These are phyloP conservation scores for Xenentodon cancila DNA, from an alignment of 2,797 vertebrate genomes.

Conservation along the genomic window DNA sequence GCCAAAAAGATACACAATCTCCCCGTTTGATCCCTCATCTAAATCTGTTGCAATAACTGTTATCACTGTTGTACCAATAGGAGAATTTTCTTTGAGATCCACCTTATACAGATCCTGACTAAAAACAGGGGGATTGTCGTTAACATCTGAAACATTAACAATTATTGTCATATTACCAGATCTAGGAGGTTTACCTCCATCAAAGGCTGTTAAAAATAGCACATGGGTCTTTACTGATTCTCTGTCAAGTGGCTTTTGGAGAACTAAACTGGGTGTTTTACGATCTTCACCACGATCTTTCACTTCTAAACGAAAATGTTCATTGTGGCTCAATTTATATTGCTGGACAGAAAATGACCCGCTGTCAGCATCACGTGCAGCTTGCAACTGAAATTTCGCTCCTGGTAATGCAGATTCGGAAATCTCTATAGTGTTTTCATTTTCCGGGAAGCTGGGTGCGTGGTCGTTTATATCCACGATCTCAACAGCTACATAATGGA, in stretches of 20 bases:
- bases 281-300: constrained; percentile 69
- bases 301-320: constrained; percentile 67
- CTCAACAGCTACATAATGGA: constrained; percentile 80
- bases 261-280: constrained; percentile 71
- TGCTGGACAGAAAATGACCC: constrained; percentile 74
- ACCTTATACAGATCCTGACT: constrained; percentile 71
- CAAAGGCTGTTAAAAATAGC: constrained; percentile 78
- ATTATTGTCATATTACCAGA: constrained; percentile 77
- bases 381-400: constrained; percentile 74
- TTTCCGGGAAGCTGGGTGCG: constrained; percentile 58
- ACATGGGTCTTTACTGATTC: constrained; percentile 64
- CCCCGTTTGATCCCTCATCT: constrained; percentile 81
- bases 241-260: constrained; percentile 79
- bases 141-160: constrained; percentile 78
- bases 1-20: constrained; percentile 79
- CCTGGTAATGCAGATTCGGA: constrained; percentile 63
- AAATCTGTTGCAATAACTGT: constrained; percentile 81
- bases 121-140: constrained; percentile 84
- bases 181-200: constrained; percentile 81
- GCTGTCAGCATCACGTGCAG: constrained; percentile 79
- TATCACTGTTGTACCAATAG: constrained; percentile 71
- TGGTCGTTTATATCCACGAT: constrained; percentile 83
- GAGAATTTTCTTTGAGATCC: constrained; percentile 73
- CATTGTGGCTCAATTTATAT: constrained; percentile 74
- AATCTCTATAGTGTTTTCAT: constrained; percentile 46